These are phyloP conservation scores for Malurus alboscapulatus DNA, from an alignment of 2,113 vertebrate species.

Conservation along the genomic window DNA sequence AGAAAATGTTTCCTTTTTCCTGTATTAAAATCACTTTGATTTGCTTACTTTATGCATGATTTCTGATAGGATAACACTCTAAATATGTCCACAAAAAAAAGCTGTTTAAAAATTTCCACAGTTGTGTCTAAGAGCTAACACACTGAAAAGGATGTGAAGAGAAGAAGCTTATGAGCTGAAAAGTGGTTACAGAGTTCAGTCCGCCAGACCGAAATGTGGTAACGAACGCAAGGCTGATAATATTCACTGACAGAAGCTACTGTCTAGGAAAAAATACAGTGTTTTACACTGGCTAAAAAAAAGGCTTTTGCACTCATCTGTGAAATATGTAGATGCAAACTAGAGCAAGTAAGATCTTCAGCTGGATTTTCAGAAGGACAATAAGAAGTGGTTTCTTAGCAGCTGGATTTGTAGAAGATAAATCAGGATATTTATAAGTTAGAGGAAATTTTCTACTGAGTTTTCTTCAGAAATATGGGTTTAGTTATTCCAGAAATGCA, in stretches of 20 bases:
- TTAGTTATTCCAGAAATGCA: background rate
- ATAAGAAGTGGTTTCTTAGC: background rate
- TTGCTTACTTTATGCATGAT: background rate
- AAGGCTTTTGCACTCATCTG: background rate
- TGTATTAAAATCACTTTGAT: background rate
- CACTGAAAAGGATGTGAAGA: background rate
- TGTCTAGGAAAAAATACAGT: background rate
- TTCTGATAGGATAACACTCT: background rate
- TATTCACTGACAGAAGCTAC: background rate
- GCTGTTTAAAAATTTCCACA: background rate
- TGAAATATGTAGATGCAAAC: background rate
- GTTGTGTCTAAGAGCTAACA: background rate
- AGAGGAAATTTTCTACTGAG: background rate
- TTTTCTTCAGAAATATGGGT: background rate
- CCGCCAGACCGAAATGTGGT: background rate
- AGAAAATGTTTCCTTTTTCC: background rate
- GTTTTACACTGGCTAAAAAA: background rate
- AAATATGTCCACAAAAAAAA: background rate
- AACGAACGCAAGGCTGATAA: background rate
- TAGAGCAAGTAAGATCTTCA: background rate
- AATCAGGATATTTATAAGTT: background rate
- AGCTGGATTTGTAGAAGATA: slow-evolving; percentile 6
- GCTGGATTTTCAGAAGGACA: background rate
- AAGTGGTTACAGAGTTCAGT: background rate
- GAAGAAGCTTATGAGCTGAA: background rate